A percentile compares a stretch with the other conserved stretches of the same genome.
Conservation (phyloP, 2,113 vertebrate species). For the Corvus hawaiiensis region DNA sequence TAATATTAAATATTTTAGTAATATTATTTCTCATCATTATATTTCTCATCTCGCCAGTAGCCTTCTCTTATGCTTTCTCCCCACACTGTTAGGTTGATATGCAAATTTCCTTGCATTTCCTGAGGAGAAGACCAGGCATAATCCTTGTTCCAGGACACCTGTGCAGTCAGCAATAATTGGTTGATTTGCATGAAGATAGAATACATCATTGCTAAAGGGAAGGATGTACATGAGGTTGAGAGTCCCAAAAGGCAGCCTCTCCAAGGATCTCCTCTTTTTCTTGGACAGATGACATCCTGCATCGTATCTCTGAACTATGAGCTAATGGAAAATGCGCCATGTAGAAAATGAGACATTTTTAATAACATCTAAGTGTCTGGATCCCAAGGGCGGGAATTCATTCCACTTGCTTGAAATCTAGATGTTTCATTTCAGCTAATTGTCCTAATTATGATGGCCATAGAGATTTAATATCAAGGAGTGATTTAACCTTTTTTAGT, state of each 20-base stretch:
- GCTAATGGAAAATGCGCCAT: fast-evolving
- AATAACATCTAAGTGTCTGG: neutral
- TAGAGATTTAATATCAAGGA: neutral
- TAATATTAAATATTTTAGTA: neutral
- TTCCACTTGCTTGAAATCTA: neutral
- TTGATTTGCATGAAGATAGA: neutral
- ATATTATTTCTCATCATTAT: too few species aligned
- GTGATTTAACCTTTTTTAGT: neutral
- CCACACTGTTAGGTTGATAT: neutral
- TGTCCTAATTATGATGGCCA: neutral
- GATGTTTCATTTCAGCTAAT: neutral
- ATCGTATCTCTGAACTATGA: neutral
- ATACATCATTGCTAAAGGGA: neutral
- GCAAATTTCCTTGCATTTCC: neutral
- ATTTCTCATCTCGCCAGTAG: neutral
- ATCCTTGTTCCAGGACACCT: neutral
- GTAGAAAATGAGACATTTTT: neutral
- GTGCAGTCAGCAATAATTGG: neutral
- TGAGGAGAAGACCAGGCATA: neutral
- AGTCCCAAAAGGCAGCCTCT: neutral
- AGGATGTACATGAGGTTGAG: neutral
- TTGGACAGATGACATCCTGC: neutral
- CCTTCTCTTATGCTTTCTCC: neutral
- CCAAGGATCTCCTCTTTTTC: neutral
- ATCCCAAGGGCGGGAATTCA: neutral